Percentiles rank a stretch among this genome's conserved stretches.
Evolutionary conservation across 2,888 invertebrate genomes (phyloP).

Genomic region (Halocaridina rubra): DNA sequence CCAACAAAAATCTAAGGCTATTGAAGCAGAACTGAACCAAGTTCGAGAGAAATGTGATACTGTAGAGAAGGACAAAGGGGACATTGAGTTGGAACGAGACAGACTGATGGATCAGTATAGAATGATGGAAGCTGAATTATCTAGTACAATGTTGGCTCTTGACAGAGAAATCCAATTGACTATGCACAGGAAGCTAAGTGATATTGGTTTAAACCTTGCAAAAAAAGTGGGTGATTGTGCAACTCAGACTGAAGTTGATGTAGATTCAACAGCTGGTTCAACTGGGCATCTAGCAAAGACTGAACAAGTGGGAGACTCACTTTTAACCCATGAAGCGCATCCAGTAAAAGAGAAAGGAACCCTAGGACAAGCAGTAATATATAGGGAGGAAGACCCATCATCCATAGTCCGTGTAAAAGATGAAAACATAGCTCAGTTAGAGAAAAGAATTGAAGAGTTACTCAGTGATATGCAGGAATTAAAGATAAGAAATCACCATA

Average conservation of each 20-base stretch:
- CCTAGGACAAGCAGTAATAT: background rate
- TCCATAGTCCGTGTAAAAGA: background rate
- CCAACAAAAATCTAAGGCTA: background rate
- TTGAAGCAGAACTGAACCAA: background rate
- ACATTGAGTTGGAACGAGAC: constrained; percentile 13
- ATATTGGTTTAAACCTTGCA: constrained; percentile 5
- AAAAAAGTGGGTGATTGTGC: background rate
- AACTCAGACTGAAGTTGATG: background rate
- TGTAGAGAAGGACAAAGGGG: constrained; percentile 21
- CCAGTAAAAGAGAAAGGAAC: background rate
- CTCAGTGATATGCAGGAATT: too few relatives aligned
- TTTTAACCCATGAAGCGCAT: background rate
- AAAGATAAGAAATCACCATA: too few relatives aligned
- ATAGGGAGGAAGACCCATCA: background rate
- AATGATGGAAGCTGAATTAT: constrained; percentile 23
- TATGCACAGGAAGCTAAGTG: background rate
- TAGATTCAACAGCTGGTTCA: background rate
- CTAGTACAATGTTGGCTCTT: constrained; percentile 8
- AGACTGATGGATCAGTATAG: constrained; percentile 24
- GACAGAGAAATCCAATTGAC: constrained; percentile 24
- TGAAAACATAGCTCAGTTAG: too few relatives aligned
- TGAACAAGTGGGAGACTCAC: background rate
- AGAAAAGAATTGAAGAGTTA: too few relatives aligned
- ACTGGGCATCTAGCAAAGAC: background rate
- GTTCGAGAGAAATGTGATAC: background rate